Evolutionary conservation across 2,797 vertebrate genomes (phyloP).

Genomic region (Enteromius treurensis): DNA sequence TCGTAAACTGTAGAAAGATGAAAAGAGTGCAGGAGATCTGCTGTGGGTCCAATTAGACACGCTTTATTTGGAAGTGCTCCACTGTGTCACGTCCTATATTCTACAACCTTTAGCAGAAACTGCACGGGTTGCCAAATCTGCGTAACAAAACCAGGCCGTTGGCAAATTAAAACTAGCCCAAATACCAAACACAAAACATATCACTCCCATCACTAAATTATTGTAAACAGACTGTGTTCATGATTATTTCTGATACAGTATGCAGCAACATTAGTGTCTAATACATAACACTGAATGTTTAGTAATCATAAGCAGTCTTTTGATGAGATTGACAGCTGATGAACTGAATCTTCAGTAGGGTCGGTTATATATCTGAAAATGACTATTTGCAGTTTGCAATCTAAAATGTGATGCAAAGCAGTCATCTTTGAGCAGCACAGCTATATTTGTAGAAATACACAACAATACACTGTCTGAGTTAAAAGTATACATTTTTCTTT

Average conservation of each 20-base stretch:
- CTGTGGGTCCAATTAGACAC: slow-evolving; percentile 55
- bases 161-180: neutral
- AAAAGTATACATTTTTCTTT: too few relatives aligned
- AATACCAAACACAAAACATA: neutral
- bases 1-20: neutral
- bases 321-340: neutral
- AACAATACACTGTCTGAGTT: too few relatives aligned
- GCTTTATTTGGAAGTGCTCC: slow-evolving; percentile 54
- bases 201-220: neutral
- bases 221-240: neutral
- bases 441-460: too few relatives aligned
- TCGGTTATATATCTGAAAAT: neutral
- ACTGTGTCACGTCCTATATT: slow-evolving; percentile 54
- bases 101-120: slow-evolving; percentile 7
- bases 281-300: too few relatives aligned
- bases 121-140: neutral
- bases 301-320: neutral
- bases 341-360: too few relatives aligned
- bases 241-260: neutral
- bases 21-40: slow-evolving; percentile 48
- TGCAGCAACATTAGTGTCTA: neutral
- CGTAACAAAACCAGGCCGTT: neutral
- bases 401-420: neutral
- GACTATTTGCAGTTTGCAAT: neutral
- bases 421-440: too few relatives aligned